phyloP scores from a whole-genome alignment of 2,113 vertebrate genomes.

The Ornithorhynchus anatinus region DNA sequence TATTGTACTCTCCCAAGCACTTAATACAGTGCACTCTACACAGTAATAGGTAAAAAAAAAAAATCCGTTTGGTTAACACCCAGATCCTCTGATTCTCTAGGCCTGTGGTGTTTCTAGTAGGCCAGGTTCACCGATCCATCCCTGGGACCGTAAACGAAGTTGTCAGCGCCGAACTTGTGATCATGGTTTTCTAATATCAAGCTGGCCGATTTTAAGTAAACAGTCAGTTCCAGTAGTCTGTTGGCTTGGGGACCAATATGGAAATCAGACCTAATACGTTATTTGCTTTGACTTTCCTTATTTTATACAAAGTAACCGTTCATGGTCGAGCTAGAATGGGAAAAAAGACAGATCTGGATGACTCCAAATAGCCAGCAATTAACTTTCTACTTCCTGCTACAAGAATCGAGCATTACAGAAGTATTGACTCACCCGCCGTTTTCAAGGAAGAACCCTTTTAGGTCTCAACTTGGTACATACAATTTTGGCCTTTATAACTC shows the following conservation, averaged over 20 bases:
- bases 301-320: slow-evolving; percentile 69
- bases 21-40: too few species aligned
- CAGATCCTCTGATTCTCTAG: background rate
- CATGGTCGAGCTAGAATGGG: slow-evolving; percentile 62
- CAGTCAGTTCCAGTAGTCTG: slow-evolving; percentile 54
- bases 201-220: slow-evolving; percentile 38
- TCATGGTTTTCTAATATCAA: too few species aligned
- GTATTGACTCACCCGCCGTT: slow-evolving; percentile 56
- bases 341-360: slow-evolving; percentile 61
- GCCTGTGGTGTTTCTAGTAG: background rate
- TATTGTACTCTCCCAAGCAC: too few species aligned
- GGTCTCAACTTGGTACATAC: slow-evolving; percentile 45
- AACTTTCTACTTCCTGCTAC: slow-evolving; percentile 77
- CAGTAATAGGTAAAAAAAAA: background rate
- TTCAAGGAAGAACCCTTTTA: slow-evolving; percentile 55
- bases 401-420: slow-evolving; percentile 69
- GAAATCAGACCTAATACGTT: slow-evolving; percentile 75
- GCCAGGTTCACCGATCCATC: background rate
- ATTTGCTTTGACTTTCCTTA: slow-evolving; percentile 72
- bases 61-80: background rate
- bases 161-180: slow-evolving; percentile 32
- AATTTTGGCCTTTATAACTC: slow-evolving; percentile 65
- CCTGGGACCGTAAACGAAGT: background rate
- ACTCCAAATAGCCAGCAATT: slow-evolving; percentile 76
- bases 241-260: slow-evolving; percentile 57